Evolutionary conservation across 2,797 vertebrate genomes (phyloP).

Genomic region (Heteromormyrus szaboi): DNA sequence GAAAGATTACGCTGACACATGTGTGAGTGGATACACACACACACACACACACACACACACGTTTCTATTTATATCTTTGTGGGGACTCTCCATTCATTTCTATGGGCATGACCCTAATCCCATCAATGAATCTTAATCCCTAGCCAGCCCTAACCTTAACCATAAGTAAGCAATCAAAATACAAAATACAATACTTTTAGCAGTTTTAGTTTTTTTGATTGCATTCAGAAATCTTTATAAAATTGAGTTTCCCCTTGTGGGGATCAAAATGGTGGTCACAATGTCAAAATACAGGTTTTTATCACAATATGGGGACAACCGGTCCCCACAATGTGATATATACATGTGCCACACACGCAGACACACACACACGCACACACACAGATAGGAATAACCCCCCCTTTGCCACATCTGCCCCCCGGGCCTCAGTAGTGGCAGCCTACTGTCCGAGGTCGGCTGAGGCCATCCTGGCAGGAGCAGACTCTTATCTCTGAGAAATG

Average conservation of each 20-base stretch:
- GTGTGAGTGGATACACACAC: not conserved
- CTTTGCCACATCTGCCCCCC: not conserved
- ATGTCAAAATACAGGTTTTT: not conserved
- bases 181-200: not conserved
- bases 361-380: not conserved
- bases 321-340: not conserved
- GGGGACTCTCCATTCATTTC: not conserved
- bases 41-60: slow-evolving; percentile 5
- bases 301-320: not conserved
- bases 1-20: not conserved
- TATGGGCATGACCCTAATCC: not conserved
- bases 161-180: not conserved
- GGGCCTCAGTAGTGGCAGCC: not conserved
- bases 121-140: not conserved
- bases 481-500: not conserved
- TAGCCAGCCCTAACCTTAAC: not conserved
- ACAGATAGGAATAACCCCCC: not conserved
- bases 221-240: not conserved
- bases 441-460: not conserved
- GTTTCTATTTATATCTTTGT: not conserved
- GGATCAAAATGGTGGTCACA: not conserved
- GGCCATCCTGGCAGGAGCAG: not conserved
- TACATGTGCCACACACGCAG: not conserved
- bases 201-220: not conserved
- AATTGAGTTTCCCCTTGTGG: not conserved